Evolutionary conservation across 2,888 invertebrate species (phyloP), one percentile per base, ranked within the genome.

Genomic region (Tetranychus truncatus): DNA sequence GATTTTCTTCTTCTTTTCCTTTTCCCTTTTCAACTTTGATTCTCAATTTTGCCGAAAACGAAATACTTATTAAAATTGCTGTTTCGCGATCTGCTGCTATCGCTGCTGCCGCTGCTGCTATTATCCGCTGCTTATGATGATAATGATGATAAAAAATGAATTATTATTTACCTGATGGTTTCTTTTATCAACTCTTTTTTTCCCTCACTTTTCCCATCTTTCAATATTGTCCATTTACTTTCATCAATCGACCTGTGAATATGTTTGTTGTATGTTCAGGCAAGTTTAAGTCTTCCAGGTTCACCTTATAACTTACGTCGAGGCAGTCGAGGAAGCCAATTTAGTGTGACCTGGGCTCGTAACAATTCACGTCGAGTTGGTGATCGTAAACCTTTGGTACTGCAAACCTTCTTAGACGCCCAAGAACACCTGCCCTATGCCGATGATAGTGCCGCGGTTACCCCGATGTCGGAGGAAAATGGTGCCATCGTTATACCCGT

Each of bases 401-500:
- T 94, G 80, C 93, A 92, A 81, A 94, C 94, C 79, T 94, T 94
- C 86, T 87, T 94, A 84, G 95, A 84, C 79, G 82, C 82, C 69
- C 81, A 85, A 81, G 92, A 93, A 85, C 93, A 94, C 84, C 87
- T 96, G 82, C 95, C 95, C 76, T 96, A 93, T 83, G 95, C 95
- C 76, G 96, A 96, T 83, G 96, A 95, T 85, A 95, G 95, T 78
- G 92, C 92, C 82, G 95, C 95, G 79, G 95, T 94, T 77, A 96
- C 95, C 78, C 96, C 96, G 75, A 93, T 95, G 91, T 95, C 94
- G 79, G 95, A 95, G 85, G 95, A 95, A 85, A 94, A 93, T 84
- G 93, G 93, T 82, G 92, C 92, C 82, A 92, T 94, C 84, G 91
- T 94, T 81, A 91, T 93, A 81, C 92, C 92, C 77, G 89, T 91